Evolutionary conservation across 2,113 vertebrate genomes (phyloP).

Genomic region (Albula glossodonta): DNA sequence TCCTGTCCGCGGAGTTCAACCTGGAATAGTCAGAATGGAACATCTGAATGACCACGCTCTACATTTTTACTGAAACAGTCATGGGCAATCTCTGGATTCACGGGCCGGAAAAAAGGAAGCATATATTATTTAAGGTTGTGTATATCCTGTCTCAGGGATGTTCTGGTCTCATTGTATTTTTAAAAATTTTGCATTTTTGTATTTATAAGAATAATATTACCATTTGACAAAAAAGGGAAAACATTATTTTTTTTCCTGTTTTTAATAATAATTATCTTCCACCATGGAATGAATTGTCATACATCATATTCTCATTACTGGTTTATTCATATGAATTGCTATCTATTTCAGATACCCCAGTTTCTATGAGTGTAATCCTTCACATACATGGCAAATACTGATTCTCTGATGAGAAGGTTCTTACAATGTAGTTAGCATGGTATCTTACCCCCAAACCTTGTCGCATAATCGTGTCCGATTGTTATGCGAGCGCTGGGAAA

Average conservation of each 20-base stretch:
- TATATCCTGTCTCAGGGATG: not conserved
- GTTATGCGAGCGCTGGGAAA: conserved; percentile 37
- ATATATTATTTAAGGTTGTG: not conserved
- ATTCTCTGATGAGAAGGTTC: conserved; percentile 39
- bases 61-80: not conserved
- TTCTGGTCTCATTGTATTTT: not conserved
- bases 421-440: conserved; percentile 43
- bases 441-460: conserved; percentile 55
- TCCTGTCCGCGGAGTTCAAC: not conserved
- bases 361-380: not conserved
- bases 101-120: too few species aligned
- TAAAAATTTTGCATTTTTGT: too few species aligned
- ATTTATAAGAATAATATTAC: too few species aligned
- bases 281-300: too few species aligned
- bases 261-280: too few species aligned
- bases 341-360: not conserved
- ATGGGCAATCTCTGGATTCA: not conserved
- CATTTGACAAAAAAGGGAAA: too few species aligned
- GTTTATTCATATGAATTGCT: not conserved
- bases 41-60: not conserved
- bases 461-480: conserved; percentile 55
- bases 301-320: not conserved
- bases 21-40: not conserved
- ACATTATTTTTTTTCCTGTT: too few species aligned
- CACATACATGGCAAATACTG: not conserved